phyloP scores from a whole-genome alignment of 1,140 invertebrate genomes.

The Procambarus virginalis region DNA sequence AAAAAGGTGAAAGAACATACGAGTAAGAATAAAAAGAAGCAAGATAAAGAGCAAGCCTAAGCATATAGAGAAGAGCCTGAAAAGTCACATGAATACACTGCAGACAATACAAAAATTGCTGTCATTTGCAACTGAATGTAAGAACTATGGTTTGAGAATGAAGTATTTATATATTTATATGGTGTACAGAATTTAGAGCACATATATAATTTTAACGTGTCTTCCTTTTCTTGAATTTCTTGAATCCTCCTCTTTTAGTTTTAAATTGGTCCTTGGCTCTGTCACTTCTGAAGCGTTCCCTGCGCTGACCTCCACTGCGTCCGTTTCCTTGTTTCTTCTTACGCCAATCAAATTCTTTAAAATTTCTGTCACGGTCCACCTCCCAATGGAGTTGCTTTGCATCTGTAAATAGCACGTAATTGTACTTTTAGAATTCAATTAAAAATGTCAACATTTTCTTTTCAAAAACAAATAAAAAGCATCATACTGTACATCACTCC shows the following conservation, averaged over 20 bases:
- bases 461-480: background rate
- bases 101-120: too few species aligned
- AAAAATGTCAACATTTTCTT: background rate
- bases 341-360: conserved; percentile 12
- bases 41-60: too few species aligned
- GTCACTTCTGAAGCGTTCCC: background rate
- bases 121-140: too few species aligned
- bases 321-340: background rate
- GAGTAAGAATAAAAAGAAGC: too few species aligned
- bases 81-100: too few species aligned
- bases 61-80: too few species aligned
- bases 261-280: background rate
- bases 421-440: background rate
- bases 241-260: background rate
- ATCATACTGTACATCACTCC: too few species aligned
- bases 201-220: background rate
- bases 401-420: conserved; percentile 6
- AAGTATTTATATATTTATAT: background rate
- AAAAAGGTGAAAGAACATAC: too few species aligned
- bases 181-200: background rate
- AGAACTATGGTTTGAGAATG: too few species aligned
- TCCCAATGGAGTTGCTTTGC: conserved; percentile 47
- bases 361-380: conserved; percentile 20
- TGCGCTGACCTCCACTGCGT: background rate
- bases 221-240: background rate